phyloP scores from a whole-genome alignment of 2,113 vertebrate genomes.

The Oceanites oceanicus region DNA sequence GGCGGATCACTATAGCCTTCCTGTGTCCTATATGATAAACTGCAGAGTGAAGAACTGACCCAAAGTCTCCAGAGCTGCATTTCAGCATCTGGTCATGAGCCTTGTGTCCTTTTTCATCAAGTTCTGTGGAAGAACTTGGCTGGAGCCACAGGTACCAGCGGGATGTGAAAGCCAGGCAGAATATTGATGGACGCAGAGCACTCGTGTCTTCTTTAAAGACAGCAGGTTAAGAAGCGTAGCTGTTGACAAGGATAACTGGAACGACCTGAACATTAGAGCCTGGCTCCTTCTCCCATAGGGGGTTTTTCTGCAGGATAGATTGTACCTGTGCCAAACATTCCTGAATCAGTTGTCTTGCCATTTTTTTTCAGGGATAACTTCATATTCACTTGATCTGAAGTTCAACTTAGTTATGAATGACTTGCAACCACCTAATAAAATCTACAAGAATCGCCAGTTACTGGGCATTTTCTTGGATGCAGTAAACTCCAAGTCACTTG shows the following conservation, averaged over 20 bases:
- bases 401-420: not conserved
- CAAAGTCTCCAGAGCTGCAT: not conserved
- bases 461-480: not conserved
- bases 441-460: not conserved
- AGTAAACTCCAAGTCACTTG: not conserved
- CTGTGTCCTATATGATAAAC: not conserved
- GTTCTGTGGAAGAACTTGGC: not conserved
- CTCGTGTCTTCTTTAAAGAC: not conserved
- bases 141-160: not conserved
- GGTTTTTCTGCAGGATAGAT: not conserved
- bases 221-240: not conserved
- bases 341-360: not conserved
- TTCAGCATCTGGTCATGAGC: not conserved
- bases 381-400: not conserved
- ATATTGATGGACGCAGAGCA: not conserved
- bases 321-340: not conserved
- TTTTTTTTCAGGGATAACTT: not conserved
- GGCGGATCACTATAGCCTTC: not conserved
- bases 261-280: not conserved
- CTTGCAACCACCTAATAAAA: not conserved
- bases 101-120: not conserved
- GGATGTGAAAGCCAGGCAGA: not conserved
- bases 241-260: not conserved
- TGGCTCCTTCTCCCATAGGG: not conserved
- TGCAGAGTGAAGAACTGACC: not conserved